These are phyloP conservation scores for Condylura cristata DNA, from an alignment of 2,113 vertebrate genomes.

Conservation along the genomic window DNA sequence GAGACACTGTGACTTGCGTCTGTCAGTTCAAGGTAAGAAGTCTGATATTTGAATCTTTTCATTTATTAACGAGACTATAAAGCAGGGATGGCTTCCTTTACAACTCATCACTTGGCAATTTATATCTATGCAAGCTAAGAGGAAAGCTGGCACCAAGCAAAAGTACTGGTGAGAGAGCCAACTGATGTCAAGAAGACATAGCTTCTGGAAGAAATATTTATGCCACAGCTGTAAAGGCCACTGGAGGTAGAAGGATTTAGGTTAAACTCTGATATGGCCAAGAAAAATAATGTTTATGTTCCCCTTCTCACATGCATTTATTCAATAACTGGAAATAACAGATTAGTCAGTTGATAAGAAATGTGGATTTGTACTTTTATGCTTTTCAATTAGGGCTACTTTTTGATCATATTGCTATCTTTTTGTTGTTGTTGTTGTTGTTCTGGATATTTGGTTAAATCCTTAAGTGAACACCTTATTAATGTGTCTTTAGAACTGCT, in stretches of 20 bases:
- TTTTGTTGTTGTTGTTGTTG: constrained; percentile 78
- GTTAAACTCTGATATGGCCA: constrained; percentile 45
- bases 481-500: constrained; percentile 69
- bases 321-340: neutral
- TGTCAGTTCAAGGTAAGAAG: constrained; percentile 99
- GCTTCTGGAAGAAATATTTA: constrained; percentile 73
- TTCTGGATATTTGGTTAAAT: constrained; percentile 70
- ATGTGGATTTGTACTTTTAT: neutral
- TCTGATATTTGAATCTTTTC: constrained; percentile 72
- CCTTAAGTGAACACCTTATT: constrained; percentile 71
- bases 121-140: constrained; percentile 70
- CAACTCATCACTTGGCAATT: constrained; percentile 77
- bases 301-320: constrained; percentile 39
- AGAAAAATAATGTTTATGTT: constrained; percentile 40
- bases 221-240: constrained; percentile 74
- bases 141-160: constrained; percentile 74
- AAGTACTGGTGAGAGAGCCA: constrained; percentile 80
- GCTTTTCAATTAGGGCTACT: neutral
- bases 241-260: constrained; percentile 43
- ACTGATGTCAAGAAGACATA: constrained; percentile 81
- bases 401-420: constrained; percentile 6
- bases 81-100: constrained; percentile 69
- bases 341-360: constrained; percentile 56
- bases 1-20: constrained; percentile 99
- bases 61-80: constrained; percentile 79